Percentiles rank a stretch among this genome's conserved stretches.
These are phyloP conservation scores for Maniola hyperantus DNA, from an alignment of 2,888 invertebrate species.

Conservation along the genomic window DNA sequence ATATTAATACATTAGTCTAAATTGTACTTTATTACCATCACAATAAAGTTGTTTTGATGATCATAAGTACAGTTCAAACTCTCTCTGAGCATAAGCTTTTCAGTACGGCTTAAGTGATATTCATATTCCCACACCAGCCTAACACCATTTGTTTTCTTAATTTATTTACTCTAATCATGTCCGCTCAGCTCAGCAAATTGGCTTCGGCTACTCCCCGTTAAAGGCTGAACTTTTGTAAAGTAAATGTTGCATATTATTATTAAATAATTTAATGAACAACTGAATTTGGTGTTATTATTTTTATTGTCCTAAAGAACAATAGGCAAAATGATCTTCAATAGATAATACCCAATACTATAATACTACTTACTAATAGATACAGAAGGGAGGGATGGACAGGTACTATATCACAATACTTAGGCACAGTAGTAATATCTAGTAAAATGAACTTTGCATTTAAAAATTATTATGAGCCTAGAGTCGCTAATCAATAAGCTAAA, in stretches of 20 bases:
- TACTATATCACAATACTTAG: too few species aligned
- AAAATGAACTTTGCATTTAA: too few species aligned
- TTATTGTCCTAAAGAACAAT: constrained; percentile 4
- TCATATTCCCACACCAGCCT: constrained; percentile 63
- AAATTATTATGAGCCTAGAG: too few species aligned
- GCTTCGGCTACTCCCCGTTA: constrained; percentile 65
- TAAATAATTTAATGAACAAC: constrained; percentile 67
- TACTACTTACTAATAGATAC: too few species aligned
- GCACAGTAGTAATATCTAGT: too few species aligned
- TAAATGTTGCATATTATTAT: constrained; percentile 69
- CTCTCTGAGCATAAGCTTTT: constrained; percentile 15
- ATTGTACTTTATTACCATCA: constrained; percentile 11
- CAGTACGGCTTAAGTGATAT: constrained; percentile 56
- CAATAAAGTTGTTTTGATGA: background rate
- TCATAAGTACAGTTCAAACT: constrained; percentile 6
- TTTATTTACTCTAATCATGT: constrained; percentile 77
- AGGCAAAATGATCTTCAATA: too few species aligned
- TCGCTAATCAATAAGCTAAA: too few species aligned
- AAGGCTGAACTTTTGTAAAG: constrained; percentile 81
- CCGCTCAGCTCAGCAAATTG: constrained; percentile 60
- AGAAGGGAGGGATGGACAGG: too few species aligned
- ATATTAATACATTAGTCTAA: background rate
- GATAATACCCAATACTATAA: too few species aligned
- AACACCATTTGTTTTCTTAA: constrained; percentile 60
- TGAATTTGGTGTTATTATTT: constrained; percentile 38